These are phyloP conservation scores for Poicephalus meyeri DNA, from an alignment of 2,113 vertebrate species.

Conservation along the genomic window DNA sequence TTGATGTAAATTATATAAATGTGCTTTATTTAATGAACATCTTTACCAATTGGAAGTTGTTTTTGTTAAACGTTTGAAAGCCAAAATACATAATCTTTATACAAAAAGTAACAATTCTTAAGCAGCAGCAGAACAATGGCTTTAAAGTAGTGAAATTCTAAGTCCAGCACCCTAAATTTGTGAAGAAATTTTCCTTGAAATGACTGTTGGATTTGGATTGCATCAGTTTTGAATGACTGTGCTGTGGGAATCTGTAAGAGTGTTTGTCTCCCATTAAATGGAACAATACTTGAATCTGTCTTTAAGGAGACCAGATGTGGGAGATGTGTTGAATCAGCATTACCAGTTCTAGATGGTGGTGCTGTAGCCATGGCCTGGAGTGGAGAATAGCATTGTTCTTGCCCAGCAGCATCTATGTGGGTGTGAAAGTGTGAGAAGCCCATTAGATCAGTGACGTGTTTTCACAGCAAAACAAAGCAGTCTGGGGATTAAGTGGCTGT, in stretches of 20 bases:
- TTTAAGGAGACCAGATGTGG: neutral
- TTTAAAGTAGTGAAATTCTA: neutral
- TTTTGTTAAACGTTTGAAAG: neutral
- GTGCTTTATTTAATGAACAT: neutral
- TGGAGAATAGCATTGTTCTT: neutral
- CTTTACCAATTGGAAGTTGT: neutral
- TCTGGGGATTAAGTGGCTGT: neutral
- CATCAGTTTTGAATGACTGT: accelerated
- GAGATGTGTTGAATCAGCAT: neutral
- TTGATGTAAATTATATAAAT: neutral
- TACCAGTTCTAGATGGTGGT: neutral
- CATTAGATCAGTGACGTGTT: neutral
- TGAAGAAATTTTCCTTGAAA: accelerated
- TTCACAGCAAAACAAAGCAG: neutral
- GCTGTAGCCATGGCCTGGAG: neutral
- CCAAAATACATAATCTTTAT: no score
- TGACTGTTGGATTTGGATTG: neutral
- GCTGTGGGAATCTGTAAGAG: neutral
- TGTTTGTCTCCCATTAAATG: neutral
- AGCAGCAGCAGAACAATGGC: neutral
- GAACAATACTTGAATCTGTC: neutral
- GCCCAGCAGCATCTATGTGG: neutral
- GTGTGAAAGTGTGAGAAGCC: neutral
- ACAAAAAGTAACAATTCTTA: neutral
- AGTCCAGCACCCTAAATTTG: accelerated